A percentile compares a stretch with the other conserved stretches of the same genome.
phyloP scores from a whole-genome alignment of 2,113 vertebrate genomes.

The Vireo altiloquus region DNA sequence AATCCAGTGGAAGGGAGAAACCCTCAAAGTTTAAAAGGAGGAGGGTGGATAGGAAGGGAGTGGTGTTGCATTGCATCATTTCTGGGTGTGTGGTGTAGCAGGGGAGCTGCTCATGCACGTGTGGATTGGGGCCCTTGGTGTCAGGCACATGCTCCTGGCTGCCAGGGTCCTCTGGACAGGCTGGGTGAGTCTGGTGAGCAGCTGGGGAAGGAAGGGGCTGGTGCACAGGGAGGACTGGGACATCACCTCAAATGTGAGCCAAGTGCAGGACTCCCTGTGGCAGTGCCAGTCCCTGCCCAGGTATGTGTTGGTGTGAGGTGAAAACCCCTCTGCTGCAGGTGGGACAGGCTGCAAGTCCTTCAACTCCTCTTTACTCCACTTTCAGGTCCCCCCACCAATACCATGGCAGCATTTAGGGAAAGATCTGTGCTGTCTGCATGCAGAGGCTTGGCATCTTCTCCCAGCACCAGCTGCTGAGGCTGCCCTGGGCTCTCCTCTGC shows the following conservation, averaged over 20 bases:
- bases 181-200: not conserved
- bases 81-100: not conserved
- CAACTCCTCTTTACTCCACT: rapidly evolving
- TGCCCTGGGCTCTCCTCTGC: not conserved
- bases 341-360: not conserved
- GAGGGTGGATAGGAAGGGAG: not conserved
- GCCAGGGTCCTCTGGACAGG: not conserved
- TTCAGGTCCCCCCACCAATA: not conserved
- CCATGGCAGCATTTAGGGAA: not conserved
- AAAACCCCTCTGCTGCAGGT: not conserved
- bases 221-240: not conserved
- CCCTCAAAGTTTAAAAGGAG: not conserved
- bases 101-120: not conserved
- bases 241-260: not conserved
- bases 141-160: not conserved
- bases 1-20: not conserved
- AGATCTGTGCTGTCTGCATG: rapidly evolving
- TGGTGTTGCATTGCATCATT: rapidly evolving
- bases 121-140: no score
- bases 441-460: not conserved
- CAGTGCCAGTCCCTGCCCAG: not conserved
- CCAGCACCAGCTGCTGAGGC: not conserved
- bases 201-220: not conserved
- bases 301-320: rapidly evolving
- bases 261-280: not conserved